Evolutionary conservation across 2,113 vertebrate species (phyloP), one percentile per base, ranked within the genome.

Genomic region (Alexandromys fortis): DNA sequence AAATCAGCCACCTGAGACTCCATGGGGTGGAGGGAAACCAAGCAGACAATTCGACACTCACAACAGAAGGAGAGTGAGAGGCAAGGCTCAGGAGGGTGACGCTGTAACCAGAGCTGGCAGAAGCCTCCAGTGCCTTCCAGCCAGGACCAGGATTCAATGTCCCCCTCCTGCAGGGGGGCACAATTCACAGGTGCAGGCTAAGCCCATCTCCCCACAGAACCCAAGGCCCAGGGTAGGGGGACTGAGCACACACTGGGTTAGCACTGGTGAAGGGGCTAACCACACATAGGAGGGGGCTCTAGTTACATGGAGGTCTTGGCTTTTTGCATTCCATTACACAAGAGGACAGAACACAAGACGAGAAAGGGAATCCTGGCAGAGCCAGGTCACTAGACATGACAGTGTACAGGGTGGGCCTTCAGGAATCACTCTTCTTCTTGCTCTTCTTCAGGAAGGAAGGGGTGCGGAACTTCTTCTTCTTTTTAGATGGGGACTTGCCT

Each of bases 391-490:
- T 93, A 97, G 98, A 98, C 91, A 98, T 92, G 97, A 96, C 95
- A 98, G 38, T 47, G 96, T 97, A 98, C 96, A 96, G 97, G 95
- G 97, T 96, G 1, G 1, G 97, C 95, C 98, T 98, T 99, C 99
- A 99, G 97, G 99, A 98, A 81, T 99, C 99, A 16, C 99, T 98
- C 99, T 99, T 99, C 98, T 99, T 99, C 98, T 99, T 99, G 99
- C 99, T 99, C 98, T 99, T 99, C 99, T 99, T 99, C 93, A 99
- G 98, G 98, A 99, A 99, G 97, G 99, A 99, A 86, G 99, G 99
- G 75, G 99, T 99, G 95, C 99, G 99, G 98, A 99, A 99, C 98
- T 99, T 99, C 98, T 99, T 99, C 99, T 99, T 99, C 99, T 99
- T 99, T 98, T 99, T 99, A 3, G 99, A 99, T 8, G 99, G 99